Conservation (phyloP, 92 coral and sea anemone genomes). For the Actinernus sp. region DNA sequence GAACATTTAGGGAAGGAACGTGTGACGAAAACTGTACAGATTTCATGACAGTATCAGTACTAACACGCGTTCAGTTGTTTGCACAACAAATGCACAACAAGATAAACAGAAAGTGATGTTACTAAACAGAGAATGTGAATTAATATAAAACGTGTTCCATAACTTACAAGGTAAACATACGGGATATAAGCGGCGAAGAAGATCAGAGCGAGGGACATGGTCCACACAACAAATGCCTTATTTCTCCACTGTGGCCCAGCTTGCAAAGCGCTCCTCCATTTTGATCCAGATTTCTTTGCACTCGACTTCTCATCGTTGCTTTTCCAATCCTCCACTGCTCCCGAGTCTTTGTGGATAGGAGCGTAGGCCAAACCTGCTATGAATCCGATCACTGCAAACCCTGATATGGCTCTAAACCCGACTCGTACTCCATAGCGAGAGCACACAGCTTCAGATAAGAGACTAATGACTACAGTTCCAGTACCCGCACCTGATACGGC, state of each 20-base stretch:
- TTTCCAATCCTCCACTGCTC: not conserved
- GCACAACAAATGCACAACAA: no score
- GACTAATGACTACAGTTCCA: conserved; percentile 68
- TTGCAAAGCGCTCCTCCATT: conserved; percentile 5
- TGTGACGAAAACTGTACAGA: no score
- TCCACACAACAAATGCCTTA: conserved; percentile 78
- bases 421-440: conserved; percentile 68
- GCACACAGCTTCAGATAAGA: conserved; percentile 54
- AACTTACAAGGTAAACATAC: conserved; percentile 88
- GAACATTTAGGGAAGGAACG: no score
- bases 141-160: not conserved
- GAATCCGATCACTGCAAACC: conserved; percentile 45
- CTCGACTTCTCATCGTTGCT: not conserved
- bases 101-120: no score
- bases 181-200: conserved; percentile 85
- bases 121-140: no score
- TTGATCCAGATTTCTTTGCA: conserved; percentile 11
- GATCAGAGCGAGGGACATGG: conserved; percentile 52
- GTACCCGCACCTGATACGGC: conserved; percentile 79
- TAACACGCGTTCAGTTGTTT: not conserved
- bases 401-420: conserved; percentile 61
- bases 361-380: conserved; percentile 77
- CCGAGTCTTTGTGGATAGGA: conserved; percentile 27
- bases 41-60: no score
- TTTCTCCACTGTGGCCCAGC: conserved; percentile 74